Base-by-base conservation (phyloP, 2,797 vertebrate species). In the Cetoscarus ocellatus region DNA sequence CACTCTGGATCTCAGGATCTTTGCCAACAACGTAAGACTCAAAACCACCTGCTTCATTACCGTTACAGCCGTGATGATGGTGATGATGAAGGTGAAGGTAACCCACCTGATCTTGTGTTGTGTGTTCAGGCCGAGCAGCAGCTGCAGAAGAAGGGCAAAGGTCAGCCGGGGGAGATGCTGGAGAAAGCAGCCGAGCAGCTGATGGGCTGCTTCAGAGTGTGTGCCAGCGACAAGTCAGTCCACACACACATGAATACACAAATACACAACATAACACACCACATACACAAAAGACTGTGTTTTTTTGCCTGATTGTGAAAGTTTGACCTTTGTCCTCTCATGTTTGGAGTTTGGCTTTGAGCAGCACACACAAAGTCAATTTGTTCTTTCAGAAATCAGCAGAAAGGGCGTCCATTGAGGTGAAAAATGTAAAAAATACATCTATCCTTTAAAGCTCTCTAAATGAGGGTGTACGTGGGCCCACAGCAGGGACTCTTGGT, bases 131-230 rank as follows among this genome's bases (percentile, higher is more conserved):
- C 97, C 0, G 97, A 98, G 86, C 96, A 98, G 83, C 98, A 99
- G 88, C 80, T 97, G 60, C 95, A 95, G 77, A 96, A 96, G 91
- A 99, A 96, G 83, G 95, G 96, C 0, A 98, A 96, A 70, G 96
- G 96, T 87, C 98, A 97, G 77, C 91, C 94, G 1, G 95, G 96
- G 0, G 98, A 99, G 86, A 99, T 98, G 97, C 44, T 99, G 93
- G 98, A 99, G 88, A 99, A 99, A 64, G 96, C 98, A 1, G 98
- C 98, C 0, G 98, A 99, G 45, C 93, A 97, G 49, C 90, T 99
- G 67, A 99, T 99, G 98, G 95, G 96, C 92, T 99, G 98, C 87
- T 99, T 99, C 83, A 93, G 98, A 56, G 96, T 99, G 54, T 99
- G 98, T 75, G 98, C 98, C 90, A 99, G 98, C 6, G 98, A 99